Evolutionary conservation across 2,113 vertebrate species (phyloP).

Genomic region (Amphilophus citrinellus): DNA sequence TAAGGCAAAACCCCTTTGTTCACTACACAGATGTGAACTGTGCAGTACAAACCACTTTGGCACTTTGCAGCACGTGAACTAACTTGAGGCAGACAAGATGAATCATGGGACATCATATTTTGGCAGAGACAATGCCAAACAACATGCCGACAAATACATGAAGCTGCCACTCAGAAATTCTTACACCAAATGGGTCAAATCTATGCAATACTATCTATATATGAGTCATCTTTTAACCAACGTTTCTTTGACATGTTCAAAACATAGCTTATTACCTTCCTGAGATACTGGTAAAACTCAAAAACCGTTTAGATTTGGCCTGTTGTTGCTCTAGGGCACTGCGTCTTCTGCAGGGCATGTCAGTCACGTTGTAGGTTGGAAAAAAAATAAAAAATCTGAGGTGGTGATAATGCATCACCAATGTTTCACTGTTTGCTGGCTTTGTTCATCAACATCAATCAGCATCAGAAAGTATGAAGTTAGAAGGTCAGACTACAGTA

Average conservation of each 20-base stretch:
- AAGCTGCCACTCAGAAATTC: neutral
- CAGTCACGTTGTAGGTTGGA: neutral
- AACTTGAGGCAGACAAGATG: neutral
- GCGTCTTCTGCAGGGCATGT: neutral
- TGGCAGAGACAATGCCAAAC: neutral
- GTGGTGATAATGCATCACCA: neutral
- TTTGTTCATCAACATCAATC: constrained; percentile 10
- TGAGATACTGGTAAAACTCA: neutral
- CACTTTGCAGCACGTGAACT: neutral
- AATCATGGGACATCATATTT: neutral
- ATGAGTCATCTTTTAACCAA: neutral
- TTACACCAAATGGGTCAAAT: neutral
- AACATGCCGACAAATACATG: neutral
- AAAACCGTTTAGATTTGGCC: neutral
- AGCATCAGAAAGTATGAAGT: neutral
- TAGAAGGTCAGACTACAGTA: neutral
- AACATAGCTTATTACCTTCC: neutral
- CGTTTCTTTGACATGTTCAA: neutral
- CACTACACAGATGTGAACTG: neutral
- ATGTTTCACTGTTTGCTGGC: neutral
- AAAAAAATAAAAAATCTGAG: neutral
- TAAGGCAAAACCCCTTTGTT: constrained; percentile 3
- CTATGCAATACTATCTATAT: neutral
- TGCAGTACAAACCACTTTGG: neutral
- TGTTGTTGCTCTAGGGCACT: neutral